phyloP scores from a whole-genome alignment of 2,113 vertebrate genomes.

The Rhinogobius similis region DNA sequence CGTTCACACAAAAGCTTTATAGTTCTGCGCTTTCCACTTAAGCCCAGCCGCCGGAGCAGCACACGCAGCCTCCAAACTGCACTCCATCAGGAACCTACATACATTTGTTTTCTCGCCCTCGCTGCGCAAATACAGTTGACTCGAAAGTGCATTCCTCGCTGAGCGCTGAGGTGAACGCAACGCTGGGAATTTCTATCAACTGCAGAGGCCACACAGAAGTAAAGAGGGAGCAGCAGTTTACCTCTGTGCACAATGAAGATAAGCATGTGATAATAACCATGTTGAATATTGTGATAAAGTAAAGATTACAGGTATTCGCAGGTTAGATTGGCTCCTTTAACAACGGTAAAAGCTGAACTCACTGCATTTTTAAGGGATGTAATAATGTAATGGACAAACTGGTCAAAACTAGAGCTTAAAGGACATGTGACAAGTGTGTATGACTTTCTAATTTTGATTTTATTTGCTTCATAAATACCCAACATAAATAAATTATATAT shows the following conservation, averaged over 20 bases:
- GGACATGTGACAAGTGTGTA: too few relatives aligned
- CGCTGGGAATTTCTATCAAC: background rate
- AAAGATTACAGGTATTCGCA: too few relatives aligned
- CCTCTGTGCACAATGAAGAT: background rate
- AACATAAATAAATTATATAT: too few relatives aligned
- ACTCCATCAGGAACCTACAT: conserved; percentile 9
- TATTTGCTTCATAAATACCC: too few relatives aligned
- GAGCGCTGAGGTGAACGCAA: conserved; percentile 35
- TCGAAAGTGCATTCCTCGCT: conserved; percentile 28
- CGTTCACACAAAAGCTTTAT: conserved; percentile 37
- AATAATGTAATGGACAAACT: too few relatives aligned
- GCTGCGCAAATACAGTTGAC: conserved; percentile 26
- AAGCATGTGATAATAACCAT: background rate
- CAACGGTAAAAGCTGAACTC: too few relatives aligned
- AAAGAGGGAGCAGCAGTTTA: background rate
- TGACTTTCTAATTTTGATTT: too few relatives aligned
- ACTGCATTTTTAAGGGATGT: too few relatives aligned
- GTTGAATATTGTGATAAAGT: background rate
- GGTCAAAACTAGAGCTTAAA: too few relatives aligned
- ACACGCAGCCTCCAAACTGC: conserved; percentile 17
- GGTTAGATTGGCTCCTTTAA: too few relatives aligned
- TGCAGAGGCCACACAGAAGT: background rate
- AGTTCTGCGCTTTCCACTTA: conserved; percentile 29
- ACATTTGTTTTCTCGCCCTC: conserved; percentile 17
- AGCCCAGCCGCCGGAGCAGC: conserved; percentile 34